phyloP scores from a whole-genome alignment of 2,888 invertebrate genomes.

The Polydrusus tereticollis region DNA sequence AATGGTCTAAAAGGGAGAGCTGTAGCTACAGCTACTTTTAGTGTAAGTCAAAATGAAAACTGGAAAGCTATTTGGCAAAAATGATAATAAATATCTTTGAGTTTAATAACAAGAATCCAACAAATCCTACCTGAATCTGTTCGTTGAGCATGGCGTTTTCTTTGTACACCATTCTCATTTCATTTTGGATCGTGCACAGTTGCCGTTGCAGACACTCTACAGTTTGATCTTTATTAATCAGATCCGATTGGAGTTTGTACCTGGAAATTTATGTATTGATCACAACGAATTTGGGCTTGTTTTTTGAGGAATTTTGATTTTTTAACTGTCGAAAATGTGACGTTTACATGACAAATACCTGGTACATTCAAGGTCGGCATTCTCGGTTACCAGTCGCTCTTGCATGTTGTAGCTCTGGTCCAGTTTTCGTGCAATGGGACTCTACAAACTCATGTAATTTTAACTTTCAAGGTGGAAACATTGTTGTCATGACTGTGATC shows the following conservation, averaged over 20 bases:
- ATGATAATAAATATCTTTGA: too few species aligned
- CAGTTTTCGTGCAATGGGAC: constrained; percentile 70
- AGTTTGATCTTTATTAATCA: constrained; percentile 75
- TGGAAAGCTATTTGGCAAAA: too few species aligned
- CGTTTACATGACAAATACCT: constrained; percentile 66
- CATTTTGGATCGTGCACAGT: constrained; percentile 73
- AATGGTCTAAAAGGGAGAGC: too few species aligned
- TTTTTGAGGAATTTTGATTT: too few species aligned
- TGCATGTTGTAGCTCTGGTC: constrained; percentile 77
- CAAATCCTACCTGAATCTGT: constrained; percentile 63
- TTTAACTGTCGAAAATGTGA: too few species aligned
- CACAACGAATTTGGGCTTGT: constrained; percentile 18
- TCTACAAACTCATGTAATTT: constrained; percentile 6
- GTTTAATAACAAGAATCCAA: neutral
- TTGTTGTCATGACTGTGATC: too few species aligned
- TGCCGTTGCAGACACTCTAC: constrained; percentile 75
- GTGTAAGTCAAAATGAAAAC: too few species aligned
- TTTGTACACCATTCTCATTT: constrained; percentile 74
- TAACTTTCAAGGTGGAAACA: too few species aligned
- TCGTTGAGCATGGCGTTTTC: constrained; percentile 73
- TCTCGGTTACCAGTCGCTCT: constrained; percentile 76
- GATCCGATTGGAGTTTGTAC: constrained; percentile 75
- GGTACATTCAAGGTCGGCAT: constrained; percentile 77
- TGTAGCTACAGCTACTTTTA: too few species aligned
- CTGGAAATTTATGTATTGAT: constrained; percentile 64